Evolutionary conservation across 2,797 vertebrate genomes (phyloP).

Genomic region (Philypnodon macrostomus): DNA sequence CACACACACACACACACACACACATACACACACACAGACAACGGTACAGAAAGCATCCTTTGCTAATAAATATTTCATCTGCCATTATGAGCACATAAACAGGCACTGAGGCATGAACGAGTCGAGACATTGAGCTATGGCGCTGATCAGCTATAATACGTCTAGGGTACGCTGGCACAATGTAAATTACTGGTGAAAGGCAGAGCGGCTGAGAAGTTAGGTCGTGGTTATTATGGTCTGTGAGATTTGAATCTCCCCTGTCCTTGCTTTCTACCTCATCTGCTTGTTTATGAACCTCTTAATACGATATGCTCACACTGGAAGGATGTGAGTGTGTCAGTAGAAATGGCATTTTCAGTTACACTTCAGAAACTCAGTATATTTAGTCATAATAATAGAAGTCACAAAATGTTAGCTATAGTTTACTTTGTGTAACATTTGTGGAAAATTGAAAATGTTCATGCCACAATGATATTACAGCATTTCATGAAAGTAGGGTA

Average conservation of each 20-base stretch:
- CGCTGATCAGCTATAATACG: conserved; percentile 5
- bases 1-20: no score
- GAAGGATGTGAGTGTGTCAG: background rate
- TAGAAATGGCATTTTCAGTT: no score
- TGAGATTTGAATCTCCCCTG: conserved; percentile 15
- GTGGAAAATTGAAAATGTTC: no score
- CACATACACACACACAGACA: background rate
- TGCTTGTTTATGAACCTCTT: conserved; percentile 32
- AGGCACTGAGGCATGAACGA: background rate
- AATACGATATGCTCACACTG: conserved; percentile 22
- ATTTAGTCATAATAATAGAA: no score
- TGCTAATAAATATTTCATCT: conserved; percentile 25
- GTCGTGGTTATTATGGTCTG: conserved; percentile 17
- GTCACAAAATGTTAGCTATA: no score
- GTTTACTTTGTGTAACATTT: no score
- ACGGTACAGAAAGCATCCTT: conserved; percentile 5
- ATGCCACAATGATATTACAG: no score
- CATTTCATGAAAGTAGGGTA: no score
- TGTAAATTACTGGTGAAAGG: conserved; percentile 19
- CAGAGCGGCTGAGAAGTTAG: conserved; percentile 3
- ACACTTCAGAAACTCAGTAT: no score
- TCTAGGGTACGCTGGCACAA: background rate
- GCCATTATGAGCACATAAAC: conserved; percentile 17
- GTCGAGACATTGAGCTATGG: background rate
- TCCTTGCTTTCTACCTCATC: conserved; percentile 9